A percentile compares a stretch with the other conserved stretches of the same genome.
phyloP scores from a whole-genome alignment of 2,113 vertebrate species.

The Chitala chitala region DNA sequence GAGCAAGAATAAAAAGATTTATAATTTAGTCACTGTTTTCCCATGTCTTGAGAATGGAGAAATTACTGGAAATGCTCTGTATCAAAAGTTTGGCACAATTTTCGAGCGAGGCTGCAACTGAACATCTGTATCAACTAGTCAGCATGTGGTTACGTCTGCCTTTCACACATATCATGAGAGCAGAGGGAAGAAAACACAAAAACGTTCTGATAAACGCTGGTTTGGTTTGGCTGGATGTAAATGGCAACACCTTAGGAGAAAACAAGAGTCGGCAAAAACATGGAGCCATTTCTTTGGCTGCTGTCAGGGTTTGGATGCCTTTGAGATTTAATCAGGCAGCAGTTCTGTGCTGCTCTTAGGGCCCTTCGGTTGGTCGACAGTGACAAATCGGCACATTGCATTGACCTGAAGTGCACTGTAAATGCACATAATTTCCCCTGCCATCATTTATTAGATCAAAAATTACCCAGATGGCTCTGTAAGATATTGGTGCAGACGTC shows the following conservation, averaged over 20 bases:
- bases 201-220: background rate
- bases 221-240: background rate
- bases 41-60: background rate
- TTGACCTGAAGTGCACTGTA: background rate
- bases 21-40: background rate
- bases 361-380: background rate
- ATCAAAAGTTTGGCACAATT: background rate
- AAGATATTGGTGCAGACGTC: background rate
- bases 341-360: background rate
- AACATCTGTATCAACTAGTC: background rate
- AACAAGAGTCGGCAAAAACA: background rate
- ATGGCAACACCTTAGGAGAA: background rate
- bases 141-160: background rate
- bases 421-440: background rate
- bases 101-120: background rate
- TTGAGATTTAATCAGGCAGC: constrained; percentile 14
- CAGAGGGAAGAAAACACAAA: background rate
- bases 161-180: background rate
- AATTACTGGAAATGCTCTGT: background rate
- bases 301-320: background rate
- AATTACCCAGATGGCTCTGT: background rate
- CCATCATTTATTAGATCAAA: background rate
- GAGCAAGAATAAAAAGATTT: background rate
- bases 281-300: background rate
- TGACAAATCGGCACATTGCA: background rate